Evolutionary conservation across 2,113 vertebrate species (phyloP), one percentile per base, ranked within the genome.

Genomic region (Maccullochella peelii): DNA sequence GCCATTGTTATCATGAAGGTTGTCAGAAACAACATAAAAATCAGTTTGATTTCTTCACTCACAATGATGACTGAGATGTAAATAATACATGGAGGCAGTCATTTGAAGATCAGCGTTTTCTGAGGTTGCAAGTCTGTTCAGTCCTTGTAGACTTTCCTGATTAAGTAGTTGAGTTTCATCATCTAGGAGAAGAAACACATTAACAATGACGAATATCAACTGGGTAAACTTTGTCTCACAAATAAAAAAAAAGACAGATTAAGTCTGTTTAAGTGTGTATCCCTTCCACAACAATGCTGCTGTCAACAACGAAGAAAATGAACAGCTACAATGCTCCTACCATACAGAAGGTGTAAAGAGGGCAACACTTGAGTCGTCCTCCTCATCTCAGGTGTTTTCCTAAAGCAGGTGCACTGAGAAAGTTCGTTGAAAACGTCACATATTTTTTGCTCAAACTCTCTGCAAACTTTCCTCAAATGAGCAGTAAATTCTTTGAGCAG

Each of bases 11-110:
- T 36, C 20, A 79, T 50, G 9, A 21, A 30, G 4, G 12, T 21
- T 69, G 23, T 66, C 4, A 42, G 11, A 67, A 40, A 38, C 50
- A 50, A 66, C 57, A 73, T 40, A 76, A 62, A 77, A 33, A 76
- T 80, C 23, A 12, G 59, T 57, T 62, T 27, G 44, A 12, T 20
- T 50, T 58, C 0, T 65, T 33, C 80, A 96, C 96, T 96, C 93
- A 96, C 96, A 70, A 33, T 94, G 90, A 77, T 96, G 95, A 80
- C 96, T 96, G 88, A 96, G 90, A 27, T 96, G 93, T 84, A 96
- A 82, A 65, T 95, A 96, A 87, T 93, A 96, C 36, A 95, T 83
- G 21, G 96, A 94, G 86, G 96, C 95, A 21, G 94, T 94, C 84
- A 93, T 93, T 74, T 97, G 96, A 36, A 96, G 89, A 61, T 93